Evolutionary conservation across 2,888 invertebrate genomes (phyloP), one percentile per base, ranked within the genome.

Genomic region (Amphimallon solstitiale): DNA sequence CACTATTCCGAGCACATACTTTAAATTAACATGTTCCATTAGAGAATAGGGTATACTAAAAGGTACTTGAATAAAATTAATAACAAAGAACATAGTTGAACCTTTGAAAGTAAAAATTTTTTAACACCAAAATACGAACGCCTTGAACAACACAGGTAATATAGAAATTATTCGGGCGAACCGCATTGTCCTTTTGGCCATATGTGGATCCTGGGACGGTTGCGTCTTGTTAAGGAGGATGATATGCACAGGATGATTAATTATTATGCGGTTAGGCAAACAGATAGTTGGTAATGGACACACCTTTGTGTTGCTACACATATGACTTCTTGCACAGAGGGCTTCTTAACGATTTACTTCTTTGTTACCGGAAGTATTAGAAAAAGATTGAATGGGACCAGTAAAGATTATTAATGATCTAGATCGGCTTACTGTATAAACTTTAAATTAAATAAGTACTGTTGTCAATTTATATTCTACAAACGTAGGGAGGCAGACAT

Each of bases 211-310:
- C 73, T 75, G 74, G 61, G 73, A 75, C 76, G 75, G 76, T 77
- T 74, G 72, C 73, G 72, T 76, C 80, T 81, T 79, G 82, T 82
- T 82, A 82, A 79, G 81, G 77, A 81, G 82, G 81, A 82, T 82
- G 82, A 82, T 81, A 82, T 82, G 81, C 82, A 82, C 70, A 71
- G 75, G 73, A 77, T 82, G 82, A 82, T 82, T 81, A 82, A 82
- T 82, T 77, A 78, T 78, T 63, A 72, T 80, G 80, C 77, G 80
- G 80, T 80, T 78, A 77, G 74, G 76, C 77, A 74, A 78, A 80
- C 79, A 81, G 80, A 81, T 80, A 79, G 78, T 71, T 73, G 76
- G 76, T 79, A 79, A 79, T 78, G 78, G 79, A 77, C 77, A 76
- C 71, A 74, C 72, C 73, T 74, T 78, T 77, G 75, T 75, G 66